Evolutionary conservation across 2,888 invertebrate species (phyloP).

Genomic region (Eristalis arbustorum): DNA sequence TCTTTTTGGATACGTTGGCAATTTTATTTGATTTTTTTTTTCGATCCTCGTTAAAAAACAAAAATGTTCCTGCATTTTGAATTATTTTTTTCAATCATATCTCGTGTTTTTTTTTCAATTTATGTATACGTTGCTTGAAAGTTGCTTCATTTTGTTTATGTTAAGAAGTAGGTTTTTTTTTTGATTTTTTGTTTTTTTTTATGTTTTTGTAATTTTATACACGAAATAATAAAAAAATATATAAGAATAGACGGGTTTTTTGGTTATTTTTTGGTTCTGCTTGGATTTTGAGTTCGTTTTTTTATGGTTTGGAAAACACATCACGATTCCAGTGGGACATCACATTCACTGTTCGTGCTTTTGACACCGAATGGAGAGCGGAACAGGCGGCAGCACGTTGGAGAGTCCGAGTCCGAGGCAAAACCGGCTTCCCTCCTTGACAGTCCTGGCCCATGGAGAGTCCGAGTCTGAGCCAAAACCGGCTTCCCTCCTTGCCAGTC

Average conservation of each 20-base stretch:
- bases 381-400: too few relatives aligned
- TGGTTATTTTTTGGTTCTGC: neutral
- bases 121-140: conserved; percentile 23
- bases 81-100: conserved; percentile 13
- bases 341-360: too few relatives aligned
- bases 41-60: neutral
- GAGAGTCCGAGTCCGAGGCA: too few relatives aligned
- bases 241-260: neutral
- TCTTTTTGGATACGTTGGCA: conserved; percentile 31
- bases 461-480: too few relatives aligned
- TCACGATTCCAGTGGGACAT: too few relatives aligned
- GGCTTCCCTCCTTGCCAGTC: too few relatives aligned
- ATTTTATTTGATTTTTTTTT: conserved; percentile 28
- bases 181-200: conserved; percentile 54
- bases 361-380: too few relatives aligned
- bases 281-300: too few relatives aligned
- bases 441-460: too few relatives aligned
- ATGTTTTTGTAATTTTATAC: conserved; percentile 11
- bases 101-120: conserved; percentile 31
- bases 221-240: conserved; percentile 17
- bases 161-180: conserved; percentile 39
- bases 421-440: too few relatives aligned
- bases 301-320: too few relatives aligned
- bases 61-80: conserved; percentile 37
- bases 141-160: conserved; percentile 55